A percentile compares a stretch with the other conserved stretches of the same genome.
Evolutionary conservation across 2,797 vertebrate species (phyloP).

Genomic region (Malurus splendens): DNA sequence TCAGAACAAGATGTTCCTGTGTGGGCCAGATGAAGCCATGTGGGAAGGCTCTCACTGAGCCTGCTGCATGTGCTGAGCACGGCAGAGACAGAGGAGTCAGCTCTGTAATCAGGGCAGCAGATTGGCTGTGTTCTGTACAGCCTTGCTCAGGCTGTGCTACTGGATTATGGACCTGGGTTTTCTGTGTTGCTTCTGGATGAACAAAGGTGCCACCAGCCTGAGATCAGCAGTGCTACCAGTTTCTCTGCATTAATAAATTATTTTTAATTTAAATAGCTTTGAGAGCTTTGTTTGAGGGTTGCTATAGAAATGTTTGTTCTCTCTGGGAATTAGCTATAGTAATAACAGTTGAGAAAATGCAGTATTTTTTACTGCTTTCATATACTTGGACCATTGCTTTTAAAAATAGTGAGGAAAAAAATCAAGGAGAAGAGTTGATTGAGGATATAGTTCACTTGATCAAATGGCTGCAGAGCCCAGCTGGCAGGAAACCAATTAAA

Average conservation of each 20-base stretch:
- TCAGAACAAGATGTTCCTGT: neutral
- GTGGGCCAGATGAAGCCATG: accelerated
- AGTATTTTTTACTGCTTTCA: neutral
- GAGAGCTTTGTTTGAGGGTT: neutral
- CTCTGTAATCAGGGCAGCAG: neutral
- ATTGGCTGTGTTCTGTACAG: neutral
- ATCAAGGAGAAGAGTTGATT: neutral
- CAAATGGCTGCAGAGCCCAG: neutral
- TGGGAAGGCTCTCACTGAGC: neutral
- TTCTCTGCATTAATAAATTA: neutral
- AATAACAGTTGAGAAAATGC: neutral
- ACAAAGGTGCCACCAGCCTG: neutral
- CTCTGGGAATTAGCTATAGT: neutral
- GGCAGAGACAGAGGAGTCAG: neutral
- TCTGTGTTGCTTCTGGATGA: neutral
- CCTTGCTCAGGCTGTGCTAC: neutral
- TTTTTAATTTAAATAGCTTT: neutral
- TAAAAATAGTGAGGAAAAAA: neutral
- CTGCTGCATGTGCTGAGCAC: neutral
- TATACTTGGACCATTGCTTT: neutral
- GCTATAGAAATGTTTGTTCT: neutral
- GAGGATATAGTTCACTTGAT: neutral
- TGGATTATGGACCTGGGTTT: neutral
- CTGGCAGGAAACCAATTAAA: neutral
- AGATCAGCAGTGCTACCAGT: neutral